These are phyloP conservation scores for Agapetus fuscipes DNA, from an alignment of 2,888 invertebrate species.

Conservation along the genomic window DNA sequence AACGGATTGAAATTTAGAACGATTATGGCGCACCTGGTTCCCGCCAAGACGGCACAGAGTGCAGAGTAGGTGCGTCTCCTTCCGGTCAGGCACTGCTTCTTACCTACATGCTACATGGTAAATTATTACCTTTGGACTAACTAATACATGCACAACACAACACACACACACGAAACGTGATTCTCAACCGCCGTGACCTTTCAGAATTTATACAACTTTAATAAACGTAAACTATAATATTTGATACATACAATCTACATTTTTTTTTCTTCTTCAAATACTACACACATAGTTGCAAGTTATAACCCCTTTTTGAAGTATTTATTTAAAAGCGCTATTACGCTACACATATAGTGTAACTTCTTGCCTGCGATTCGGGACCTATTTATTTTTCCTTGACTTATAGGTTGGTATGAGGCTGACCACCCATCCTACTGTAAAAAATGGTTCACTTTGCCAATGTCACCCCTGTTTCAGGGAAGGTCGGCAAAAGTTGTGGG, in stretches of 20 bases:
- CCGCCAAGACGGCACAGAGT: constrained; percentile 16
- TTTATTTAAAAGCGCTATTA: not conserved
- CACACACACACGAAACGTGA: not conserved
- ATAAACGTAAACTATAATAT: too few species aligned
- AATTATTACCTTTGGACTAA: not conserved
- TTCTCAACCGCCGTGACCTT: too few species aligned
- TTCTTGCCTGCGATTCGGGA: too few species aligned
- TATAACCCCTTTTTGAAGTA: not conserved
- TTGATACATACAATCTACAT: not conserved
- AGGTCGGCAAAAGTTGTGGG: too few species aligned
- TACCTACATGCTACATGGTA: too few species aligned
- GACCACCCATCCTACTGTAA: too few species aligned
- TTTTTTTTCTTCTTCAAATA: constrained; percentile 1
- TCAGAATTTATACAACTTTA: too few species aligned
- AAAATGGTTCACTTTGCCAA: too few species aligned
- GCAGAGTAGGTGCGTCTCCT: constrained; percentile 21
- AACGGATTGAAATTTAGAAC: constrained; percentile 19
- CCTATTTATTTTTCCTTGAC: too few species aligned
- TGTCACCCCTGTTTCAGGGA: too few species aligned
- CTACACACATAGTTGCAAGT: not conserved
- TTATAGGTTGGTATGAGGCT: too few species aligned
- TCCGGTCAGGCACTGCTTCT: constrained; percentile 16
- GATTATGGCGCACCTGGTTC: constrained; percentile 19
- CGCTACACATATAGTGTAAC: too few species aligned
- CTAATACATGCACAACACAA: not conserved